A percentile compares a stretch with the other conserved stretches of the same genome.
Conservation (phyloP, 2,113 vertebrate species). For the Lasiurus cinereus region DNA sequence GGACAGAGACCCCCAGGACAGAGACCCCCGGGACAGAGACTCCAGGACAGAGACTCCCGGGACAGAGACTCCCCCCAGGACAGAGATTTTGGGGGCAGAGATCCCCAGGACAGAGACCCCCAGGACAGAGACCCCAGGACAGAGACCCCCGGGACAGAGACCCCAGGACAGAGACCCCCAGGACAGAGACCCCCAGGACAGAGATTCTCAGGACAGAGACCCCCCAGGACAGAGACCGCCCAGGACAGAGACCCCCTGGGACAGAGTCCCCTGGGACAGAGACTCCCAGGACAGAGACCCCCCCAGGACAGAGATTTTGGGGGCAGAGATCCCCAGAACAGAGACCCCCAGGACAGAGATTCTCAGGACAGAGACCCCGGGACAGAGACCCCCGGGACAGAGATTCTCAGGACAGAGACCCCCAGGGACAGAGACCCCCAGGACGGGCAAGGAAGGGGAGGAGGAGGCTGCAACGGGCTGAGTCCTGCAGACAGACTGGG, state of each 20-base stretch:
- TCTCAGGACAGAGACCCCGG: no score
- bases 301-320: fast-evolving
- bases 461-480: background rate
- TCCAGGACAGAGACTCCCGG: no score
- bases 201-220: no score
- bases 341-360: background rate
- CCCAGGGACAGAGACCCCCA: background rate
- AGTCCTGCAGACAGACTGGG: background rate
- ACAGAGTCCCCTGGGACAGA: background rate
- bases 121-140: background rate
- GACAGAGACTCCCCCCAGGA: no score
- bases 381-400: no score
- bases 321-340: no score
- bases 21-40: background rate
- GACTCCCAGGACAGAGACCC: background rate
- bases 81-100: background rate
- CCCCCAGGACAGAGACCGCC: no score
- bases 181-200: background rate
- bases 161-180: background rate
- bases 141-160: no score
- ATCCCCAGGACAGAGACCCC: background rate
- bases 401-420: background rate
- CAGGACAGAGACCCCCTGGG: no score
- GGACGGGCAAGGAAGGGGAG: background rate
- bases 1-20: background rate